Base-by-base conservation (phyloP, 2,797 vertebrate genomes). In the Characodon lateralis region DNA sequence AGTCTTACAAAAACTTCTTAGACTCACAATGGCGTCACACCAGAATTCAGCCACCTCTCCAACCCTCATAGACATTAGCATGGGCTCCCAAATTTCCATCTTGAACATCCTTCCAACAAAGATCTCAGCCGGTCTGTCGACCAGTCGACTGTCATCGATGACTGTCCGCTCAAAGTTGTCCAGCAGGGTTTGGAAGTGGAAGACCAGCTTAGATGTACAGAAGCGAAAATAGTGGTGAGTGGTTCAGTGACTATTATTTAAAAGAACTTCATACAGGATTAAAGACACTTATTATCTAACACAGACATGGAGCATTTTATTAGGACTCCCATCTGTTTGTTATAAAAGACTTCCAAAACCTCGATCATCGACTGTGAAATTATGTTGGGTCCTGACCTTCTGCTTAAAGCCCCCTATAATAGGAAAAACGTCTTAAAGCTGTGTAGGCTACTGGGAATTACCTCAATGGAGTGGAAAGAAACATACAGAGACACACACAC, bases 31-130 rank as follows among this genome's bases (percentile, higher is more conserved):
- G 35, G 95, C 80, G 0, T 97, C 97, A 0, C 97, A 98, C 97
- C 97, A 97, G 92, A 98, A 98, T 90, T 98, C 96, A 0, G 97
- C 95, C 93, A 98, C 97, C 84, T 98, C 97, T 35, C 96, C 96
- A 0, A 93, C 71, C 90, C 96, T 95, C 97, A 98, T 98, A 85
- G 97, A 97, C 5, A 80, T 96, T 74, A 98, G 92, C 86, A 97
- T 92, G 0, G 92, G 95, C 93, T 97, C 97, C 97, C 97, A 98
- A 59, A 97, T 95, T 85, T 97, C 97, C 90, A 98, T 92, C 93
- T 97, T 97, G 93, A 98, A 97, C 97, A 97, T 96, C 90, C 97
- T 98, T 83, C 96, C 97, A 18, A 97, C 92, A 28, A 97, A 96
- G 83, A 98, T 96, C 92, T 98, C 97, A n/a, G 96, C 95, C 8